These are phyloP conservation scores for Pseudorectes ferrugineus DNA, from an alignment of 2,113 vertebrate genomes.

Conservation along the genomic window DNA sequence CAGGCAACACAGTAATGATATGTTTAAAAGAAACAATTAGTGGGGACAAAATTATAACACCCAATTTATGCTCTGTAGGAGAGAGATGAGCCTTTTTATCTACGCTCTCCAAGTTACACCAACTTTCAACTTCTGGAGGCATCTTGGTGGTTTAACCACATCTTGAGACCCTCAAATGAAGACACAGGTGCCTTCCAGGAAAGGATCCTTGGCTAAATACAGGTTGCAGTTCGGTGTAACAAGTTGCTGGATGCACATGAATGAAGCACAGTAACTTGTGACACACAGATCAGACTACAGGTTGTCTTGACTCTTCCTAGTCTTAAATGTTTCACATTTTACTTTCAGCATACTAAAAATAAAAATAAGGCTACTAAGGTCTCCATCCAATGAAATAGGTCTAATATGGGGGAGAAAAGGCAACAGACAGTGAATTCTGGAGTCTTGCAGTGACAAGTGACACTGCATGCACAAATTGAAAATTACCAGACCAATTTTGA, in stretches of 20 bases:
- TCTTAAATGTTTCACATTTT: neutral
- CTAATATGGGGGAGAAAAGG: neutral
- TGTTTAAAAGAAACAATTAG: neutral
- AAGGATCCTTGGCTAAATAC: neutral
- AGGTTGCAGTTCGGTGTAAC: neutral
- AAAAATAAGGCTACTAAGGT: neutral
- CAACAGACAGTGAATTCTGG: neutral
- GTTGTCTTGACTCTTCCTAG: neutral
- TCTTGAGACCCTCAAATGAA: neutral
- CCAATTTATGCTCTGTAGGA: neutral
- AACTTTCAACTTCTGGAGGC: neutral
- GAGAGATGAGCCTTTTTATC: neutral
- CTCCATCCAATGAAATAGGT: neutral
- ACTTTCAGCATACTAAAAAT: neutral
- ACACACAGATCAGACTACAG: neutral
- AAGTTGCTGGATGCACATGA: neutral
- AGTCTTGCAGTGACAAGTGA: neutral
- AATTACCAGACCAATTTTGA: neutral
- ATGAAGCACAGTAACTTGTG: neutral
- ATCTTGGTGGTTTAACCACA: neutral
- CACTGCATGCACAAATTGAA: neutral
- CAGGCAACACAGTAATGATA: neutral
- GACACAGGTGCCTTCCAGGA: neutral
- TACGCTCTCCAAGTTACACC: accelerated
- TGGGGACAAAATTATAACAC: neutral